A percentile compares a stretch with the other conserved stretches of the same genome.
Conservation (phyloP, 2,797 vertebrate species). For the Heliangelus exortis region DNA sequence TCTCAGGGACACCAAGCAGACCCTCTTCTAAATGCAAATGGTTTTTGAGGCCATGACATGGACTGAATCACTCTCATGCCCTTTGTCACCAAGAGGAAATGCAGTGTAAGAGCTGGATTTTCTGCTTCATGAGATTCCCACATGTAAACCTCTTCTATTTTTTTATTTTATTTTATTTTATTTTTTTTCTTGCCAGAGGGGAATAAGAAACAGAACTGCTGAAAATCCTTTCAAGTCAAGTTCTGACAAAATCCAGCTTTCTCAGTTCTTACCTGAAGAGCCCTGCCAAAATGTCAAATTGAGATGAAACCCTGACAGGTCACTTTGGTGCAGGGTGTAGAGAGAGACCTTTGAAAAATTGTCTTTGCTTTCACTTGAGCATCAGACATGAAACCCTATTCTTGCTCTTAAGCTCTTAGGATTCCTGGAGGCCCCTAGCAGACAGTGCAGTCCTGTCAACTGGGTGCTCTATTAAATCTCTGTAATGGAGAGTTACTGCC, state of each 20-base stretch:
- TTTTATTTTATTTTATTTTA: too few relatives aligned
- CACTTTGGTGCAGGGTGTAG: not conserved
- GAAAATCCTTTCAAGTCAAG: slow-evolving; percentile 49
- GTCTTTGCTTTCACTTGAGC: not conserved
- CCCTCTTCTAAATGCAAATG: not conserved
- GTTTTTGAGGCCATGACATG: not conserved
- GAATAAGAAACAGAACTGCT: slow-evolving; percentile 7
- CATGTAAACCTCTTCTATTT: not conserved
- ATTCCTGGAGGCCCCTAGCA: not conserved
- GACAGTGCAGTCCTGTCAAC: not conserved
- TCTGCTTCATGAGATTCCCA: slow-evolving; percentile 9
- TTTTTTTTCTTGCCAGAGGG: not conserved
- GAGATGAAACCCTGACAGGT: slow-evolving; percentile 36
- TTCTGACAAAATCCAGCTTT: slow-evolving; percentile 17
- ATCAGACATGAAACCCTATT: not conserved
- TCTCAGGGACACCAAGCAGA: not conserved
- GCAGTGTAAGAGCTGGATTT: not conserved
- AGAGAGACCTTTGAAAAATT: slow-evolving; percentile 28
- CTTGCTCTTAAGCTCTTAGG: not conserved
- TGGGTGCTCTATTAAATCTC: not conserved
- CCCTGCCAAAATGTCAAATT: slow-evolving; percentile 36
- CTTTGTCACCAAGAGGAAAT: not conserved
- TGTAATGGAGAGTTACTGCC: not conserved
- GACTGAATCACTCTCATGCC: not conserved
- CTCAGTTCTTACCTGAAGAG: slow-evolving; percentile 25